Conservation (phyloP, 2,113 vertebrate genomes). For the Vireo altiloquus region DNA sequence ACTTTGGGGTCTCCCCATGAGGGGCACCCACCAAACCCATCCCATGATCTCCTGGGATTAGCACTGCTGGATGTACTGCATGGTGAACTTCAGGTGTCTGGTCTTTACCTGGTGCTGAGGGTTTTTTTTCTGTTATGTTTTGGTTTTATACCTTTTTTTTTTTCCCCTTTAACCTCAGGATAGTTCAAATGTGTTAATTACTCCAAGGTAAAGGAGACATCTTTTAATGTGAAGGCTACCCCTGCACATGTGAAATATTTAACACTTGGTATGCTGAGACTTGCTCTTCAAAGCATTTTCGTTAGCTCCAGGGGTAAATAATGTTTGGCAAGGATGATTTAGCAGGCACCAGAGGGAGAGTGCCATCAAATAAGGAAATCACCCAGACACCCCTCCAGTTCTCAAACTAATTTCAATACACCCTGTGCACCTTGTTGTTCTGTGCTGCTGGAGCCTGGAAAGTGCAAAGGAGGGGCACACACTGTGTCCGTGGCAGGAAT, state of each 20-base stretch:
- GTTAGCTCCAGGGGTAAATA: slow-evolving; percentile 60
- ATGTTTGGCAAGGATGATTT: slow-evolving; percentile 31
- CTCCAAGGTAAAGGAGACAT: background rate
- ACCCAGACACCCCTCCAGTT: background rate
- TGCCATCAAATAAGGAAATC: slow-evolving; percentile 17
- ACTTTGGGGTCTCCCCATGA: background rate
- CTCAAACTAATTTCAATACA: background rate
- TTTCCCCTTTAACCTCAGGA: background rate
- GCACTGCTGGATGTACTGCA: background rate
- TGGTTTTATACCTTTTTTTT: background rate
- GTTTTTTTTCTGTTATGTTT: background rate
- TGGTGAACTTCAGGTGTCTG: background rate
- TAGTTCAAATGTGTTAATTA: slow-evolving; percentile 40
- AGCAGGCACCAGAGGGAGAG: slow-evolving; percentile 6
- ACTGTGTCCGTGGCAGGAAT: background rate
- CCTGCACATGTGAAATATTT: slow-evolving; percentile 41
- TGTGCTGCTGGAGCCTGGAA: background rate
- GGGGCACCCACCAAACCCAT: background rate
- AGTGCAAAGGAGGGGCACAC: background rate
- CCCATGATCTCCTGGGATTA: background rate
- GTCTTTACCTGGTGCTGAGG: background rate
- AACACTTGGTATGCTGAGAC: slow-evolving; percentile 58
- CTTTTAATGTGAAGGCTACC: slow-evolving; percentile 55
- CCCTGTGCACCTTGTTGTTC: background rate
- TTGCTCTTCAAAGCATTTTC: slow-evolving; percentile 60